phyloP scores from a whole-genome alignment of 2,797 vertebrate species.

The Spheniscus humboldti region DNA sequence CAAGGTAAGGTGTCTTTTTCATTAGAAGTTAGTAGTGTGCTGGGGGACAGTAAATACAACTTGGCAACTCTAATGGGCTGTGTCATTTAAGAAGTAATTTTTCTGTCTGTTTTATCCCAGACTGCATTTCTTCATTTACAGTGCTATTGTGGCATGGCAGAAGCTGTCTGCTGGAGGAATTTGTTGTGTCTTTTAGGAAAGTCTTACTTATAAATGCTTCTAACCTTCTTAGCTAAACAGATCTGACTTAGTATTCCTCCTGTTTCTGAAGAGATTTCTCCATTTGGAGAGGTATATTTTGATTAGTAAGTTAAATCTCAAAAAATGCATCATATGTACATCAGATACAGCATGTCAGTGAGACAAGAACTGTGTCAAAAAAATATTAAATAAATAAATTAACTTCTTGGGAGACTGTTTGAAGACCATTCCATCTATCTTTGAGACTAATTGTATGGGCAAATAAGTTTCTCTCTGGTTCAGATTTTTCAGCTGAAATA shows the following conservation, averaged over 20 bases:
- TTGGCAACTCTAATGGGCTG: background rate
- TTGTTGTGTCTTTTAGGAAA: background rate
- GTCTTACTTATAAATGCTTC: background rate
- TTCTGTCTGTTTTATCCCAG: background rate
- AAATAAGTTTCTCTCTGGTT: background rate
- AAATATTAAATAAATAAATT: background rate
- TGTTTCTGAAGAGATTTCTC: background rate
- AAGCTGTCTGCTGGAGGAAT: background rate
- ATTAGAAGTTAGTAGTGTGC: background rate
- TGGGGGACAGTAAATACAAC: background rate
- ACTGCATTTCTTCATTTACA: background rate
- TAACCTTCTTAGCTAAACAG: background rate
- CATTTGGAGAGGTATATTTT: background rate
- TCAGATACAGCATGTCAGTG: background rate
- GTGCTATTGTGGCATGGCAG: background rate
- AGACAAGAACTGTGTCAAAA: background rate
- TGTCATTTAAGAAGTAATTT: background rate
- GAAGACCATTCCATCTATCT: background rate
- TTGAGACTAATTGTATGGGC: background rate
- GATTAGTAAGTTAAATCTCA: background rate
- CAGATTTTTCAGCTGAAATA: background rate
- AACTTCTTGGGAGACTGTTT: background rate
- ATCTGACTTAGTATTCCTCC: background rate
- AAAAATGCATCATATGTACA: background rate
- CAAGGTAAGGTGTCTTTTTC: conserved; percentile 82